Evolutionary conservation across 2,888 invertebrate genomes (phyloP).

Genomic region (Ernsta delagoae): DNA sequence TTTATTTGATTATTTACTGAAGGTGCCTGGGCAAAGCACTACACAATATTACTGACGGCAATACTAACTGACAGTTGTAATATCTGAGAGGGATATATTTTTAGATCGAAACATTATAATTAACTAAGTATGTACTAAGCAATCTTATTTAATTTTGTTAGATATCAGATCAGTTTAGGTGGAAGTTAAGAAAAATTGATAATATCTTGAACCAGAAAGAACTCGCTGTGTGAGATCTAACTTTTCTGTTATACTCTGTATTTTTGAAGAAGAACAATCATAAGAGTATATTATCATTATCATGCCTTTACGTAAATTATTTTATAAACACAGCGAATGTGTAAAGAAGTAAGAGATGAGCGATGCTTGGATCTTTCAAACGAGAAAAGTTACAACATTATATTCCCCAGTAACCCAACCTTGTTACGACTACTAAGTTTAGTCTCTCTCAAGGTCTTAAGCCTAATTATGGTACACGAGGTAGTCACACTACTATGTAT

Average conservation of each 20-base stretch:
- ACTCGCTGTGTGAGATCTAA: no score
- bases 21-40: neutral
- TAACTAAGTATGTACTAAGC: no score
- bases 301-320: neutral
- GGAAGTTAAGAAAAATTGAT: no score
- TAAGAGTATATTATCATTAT: neutral
- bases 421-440: neutral
- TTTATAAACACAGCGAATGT: neutral
- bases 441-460: neutral
- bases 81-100: neutral
- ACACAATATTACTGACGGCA: no score
- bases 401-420: neutral
- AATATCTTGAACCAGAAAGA: no score
- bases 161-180: no score
- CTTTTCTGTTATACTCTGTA: no score
- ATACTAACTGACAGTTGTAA: neutral
- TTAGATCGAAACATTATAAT: no score
- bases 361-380: neutral
- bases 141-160: no score
- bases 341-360: neutral
- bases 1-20: slow-evolving; percentile 2
- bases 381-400: slow-evolving; percentile 3
- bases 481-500: no score
- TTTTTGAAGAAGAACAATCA: no score
- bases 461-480: no score